phyloP scores from a whole-genome alignment of 2,888 invertebrate genomes.

The Lasioglossum figueresi region DNA sequence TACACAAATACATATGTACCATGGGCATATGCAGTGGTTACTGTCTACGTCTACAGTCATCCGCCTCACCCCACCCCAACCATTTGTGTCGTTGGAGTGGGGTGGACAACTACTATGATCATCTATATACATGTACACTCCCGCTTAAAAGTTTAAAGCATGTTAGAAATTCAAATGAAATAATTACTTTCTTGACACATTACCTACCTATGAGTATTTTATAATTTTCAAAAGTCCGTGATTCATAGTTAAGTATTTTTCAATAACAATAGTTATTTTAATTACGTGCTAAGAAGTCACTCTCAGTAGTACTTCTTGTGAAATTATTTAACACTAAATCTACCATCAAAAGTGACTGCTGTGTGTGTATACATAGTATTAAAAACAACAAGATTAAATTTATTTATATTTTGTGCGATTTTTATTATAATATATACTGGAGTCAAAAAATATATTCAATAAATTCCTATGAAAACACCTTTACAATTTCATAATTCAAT shows the following conservation, averaged over 20 bases:
- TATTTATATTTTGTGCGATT: too few species aligned
- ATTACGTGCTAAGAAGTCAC: neutral
- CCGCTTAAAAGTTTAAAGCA: neutral
- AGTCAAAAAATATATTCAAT: too few species aligned
- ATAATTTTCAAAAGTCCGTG: neutral
- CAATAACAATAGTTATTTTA: neutral
- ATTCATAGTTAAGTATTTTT: neutral
- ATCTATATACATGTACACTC: neutral
- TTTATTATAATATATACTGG: too few species aligned
- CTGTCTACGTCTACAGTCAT: neutral
- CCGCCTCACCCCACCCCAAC: neutral
- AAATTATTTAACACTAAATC: too few species aligned
- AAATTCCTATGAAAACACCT: too few species aligned
- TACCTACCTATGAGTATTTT: neutral
- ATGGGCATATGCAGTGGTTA: slow-evolving; percentile 14
- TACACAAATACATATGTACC: neutral
- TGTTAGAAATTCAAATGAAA: neutral
- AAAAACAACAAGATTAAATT: too few species aligned
- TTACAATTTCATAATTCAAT: too few species aligned
- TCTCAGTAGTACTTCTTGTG: too few species aligned
- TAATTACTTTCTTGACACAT: neutral
- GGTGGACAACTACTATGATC: neutral
- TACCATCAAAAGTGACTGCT: too few species aligned
- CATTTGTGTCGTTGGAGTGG: neutral
- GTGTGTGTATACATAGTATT: too few species aligned